Evolutionary conservation across 2,113 vertebrate genomes (phyloP), one percentile per base, ranked within the genome.

Genomic region (Podilymbus podiceps): DNA sequence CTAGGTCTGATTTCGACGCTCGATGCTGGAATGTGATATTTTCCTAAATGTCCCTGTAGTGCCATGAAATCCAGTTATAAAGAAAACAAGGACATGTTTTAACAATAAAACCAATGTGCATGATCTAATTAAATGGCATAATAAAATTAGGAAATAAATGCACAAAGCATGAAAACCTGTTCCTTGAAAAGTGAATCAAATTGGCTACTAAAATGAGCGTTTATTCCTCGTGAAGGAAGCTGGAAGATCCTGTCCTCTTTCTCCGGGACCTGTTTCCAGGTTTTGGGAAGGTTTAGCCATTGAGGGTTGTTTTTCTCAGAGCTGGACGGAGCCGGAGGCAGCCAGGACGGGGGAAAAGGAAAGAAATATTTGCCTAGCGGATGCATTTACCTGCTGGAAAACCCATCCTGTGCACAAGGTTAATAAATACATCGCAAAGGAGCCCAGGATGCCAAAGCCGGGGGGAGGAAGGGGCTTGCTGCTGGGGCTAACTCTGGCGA

Each of bases 41-140:
- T 97, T 97, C 87, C 95, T 95, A 96, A 95, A 95, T 55, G 95
- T 98, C 97, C 96, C 97, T 69, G 93, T 58, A 97, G 97, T 97
- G 93, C 96, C 81, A 74, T 98, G 97, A 98, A 98, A 97, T 94
- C 92, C 97, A 97, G 97, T 97, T 97, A 98, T 97, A 98, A 98
- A 98, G 97, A 98, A 98, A 98, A 98, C 97, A 98, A 98, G 98
- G 97, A 97, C 91, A 30, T 98, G 97, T 98, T 98, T 97, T 97
- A 97, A 93, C 98, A 97, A 97, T 98, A 98, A 98, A 98, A 98
- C 95, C 97, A 97, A 97, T 59, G 59, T 96, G 97, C 98, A 95
- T 47, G 92, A 97, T 97, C 98, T 98, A 98, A 98, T 98, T 98
- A 98, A 98, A 98, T 94, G 96, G 95, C 95, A 93, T 97, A 97